A percentile compares a stretch with the other conserved stretches of the same genome.
phyloP scores from a whole-genome alignment of 2,888 invertebrate genomes.

The Melieria crassipennis region DNA sequence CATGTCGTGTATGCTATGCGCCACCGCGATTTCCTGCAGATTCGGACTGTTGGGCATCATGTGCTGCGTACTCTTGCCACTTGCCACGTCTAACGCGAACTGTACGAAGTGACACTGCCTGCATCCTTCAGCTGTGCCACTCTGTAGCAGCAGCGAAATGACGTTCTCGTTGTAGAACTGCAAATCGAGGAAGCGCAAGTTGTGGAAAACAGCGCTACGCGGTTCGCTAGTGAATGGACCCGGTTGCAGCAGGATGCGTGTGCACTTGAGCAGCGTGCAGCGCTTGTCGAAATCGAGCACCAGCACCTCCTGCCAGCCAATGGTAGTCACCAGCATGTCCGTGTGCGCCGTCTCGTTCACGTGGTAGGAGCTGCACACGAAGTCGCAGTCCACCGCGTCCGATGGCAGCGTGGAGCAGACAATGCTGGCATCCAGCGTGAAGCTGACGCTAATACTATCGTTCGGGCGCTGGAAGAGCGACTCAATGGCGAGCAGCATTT shows the following conservation, averaged over 20 bases:
- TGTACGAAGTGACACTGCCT: constrained; percentile 67
- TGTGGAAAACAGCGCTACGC: constrained; percentile 49
- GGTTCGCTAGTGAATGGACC: constrained; percentile 54
- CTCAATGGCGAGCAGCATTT: constrained; percentile 74
- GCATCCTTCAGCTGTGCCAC: constrained; percentile 66
- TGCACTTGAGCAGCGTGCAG: constrained; percentile 66
- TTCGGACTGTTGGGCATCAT: constrained; percentile 51
- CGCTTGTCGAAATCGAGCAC: constrained; percentile 58
- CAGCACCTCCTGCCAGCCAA: constrained; percentile 57
- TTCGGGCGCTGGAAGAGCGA: constrained; percentile 76
- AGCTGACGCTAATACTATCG: constrained; percentile 72
- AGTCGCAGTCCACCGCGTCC: constrained; percentile 37
- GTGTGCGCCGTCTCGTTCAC: constrained; percentile 52
- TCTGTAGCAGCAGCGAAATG: constrained; percentile 77
- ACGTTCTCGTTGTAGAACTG: constrained; percentile 77
- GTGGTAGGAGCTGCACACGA: constrained; percentile 54
- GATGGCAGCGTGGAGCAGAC: constrained; percentile 63
- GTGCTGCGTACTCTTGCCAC: constrained; percentile 66
- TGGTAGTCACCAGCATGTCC: constrained; percentile 56
- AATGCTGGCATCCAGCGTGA: constrained; percentile 69
- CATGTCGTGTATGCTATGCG: constrained; percentile 69
- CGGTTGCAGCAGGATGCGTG: constrained; percentile 69
- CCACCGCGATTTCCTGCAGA: constrained; percentile 52
- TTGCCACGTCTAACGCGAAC: constrained; percentile 61
- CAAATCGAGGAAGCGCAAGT: constrained; percentile 72